phyloP scores from a whole-genome alignment of 1,140 invertebrate genomes.

The Drosophila trapezifrons region DNA sequence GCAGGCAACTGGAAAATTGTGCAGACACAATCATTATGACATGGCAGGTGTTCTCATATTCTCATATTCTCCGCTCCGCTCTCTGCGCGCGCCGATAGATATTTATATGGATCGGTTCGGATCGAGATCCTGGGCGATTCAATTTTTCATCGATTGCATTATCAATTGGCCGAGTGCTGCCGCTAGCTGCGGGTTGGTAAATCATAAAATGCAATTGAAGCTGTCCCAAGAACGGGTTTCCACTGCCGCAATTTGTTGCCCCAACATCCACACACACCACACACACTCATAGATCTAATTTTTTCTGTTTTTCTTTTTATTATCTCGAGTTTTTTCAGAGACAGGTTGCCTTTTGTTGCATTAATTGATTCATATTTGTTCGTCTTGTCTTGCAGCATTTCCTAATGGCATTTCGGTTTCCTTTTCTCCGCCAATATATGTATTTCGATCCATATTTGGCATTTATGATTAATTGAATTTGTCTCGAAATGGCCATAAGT shows the following conservation, averaged over 20 bases:
- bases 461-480: slow-evolving; percentile 73
- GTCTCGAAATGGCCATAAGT: slow-evolving; percentile 45
- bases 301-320: slow-evolving; percentile 3
- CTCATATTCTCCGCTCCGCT: slow-evolving; percentile 6
- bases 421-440: slow-evolving; percentile 41
- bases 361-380: slow-evolving; percentile 81
- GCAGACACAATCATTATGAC: slow-evolving; percentile 60
- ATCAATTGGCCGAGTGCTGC: slow-evolving; percentile 63
- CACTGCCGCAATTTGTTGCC: slow-evolving; percentile 62
- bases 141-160: slow-evolving; percentile 74
- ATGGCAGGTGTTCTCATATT: slow-evolving; percentile 58
- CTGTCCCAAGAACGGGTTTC: slow-evolving; percentile 75
- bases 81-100: slow-evolving; percentile 2
- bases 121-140: slow-evolving; percentile 44
- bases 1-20: slow-evolving; percentile 79
- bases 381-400: slow-evolving; percentile 49
- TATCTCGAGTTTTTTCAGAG: slow-evolving; percentile 8
- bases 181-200: slow-evolving; percentile 45
- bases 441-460: slow-evolving; percentile 58
- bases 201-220: slow-evolving; percentile 75
- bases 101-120: slow-evolving; percentile 47
- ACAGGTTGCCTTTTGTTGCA: slow-evolving; percentile 76
- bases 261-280: slow-evolving; percentile 27
- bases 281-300: slow-evolving; percentile 2
- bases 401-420: slow-evolving; percentile 60